phyloP scores from a whole-genome alignment of 1,140 invertebrate species.

The Drosophila neocordata region DNA sequence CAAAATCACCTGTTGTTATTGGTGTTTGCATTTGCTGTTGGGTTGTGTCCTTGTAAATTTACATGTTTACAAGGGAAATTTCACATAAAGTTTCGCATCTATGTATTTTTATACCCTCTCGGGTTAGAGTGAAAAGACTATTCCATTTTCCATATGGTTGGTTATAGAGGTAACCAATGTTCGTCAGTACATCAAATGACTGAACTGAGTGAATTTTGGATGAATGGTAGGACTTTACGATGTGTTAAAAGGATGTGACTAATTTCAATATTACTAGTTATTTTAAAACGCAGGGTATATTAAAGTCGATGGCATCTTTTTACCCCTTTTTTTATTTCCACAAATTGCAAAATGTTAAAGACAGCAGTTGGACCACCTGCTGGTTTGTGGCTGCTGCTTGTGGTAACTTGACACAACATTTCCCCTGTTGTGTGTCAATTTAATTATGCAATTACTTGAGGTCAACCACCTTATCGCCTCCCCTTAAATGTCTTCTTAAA shows the following conservation, averaged over 20 bases:
- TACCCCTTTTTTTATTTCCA: not conserved
- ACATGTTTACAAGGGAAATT: constrained; percentile 64
- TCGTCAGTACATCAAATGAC: no score
- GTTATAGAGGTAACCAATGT: no score
- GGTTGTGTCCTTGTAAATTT: constrained; percentile 53
- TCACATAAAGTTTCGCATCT: constrained; percentile 44
- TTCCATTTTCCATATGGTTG: not conserved
- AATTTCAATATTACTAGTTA: not conserved
- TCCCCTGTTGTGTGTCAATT: constrained; percentile 52
- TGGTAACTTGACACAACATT: constrained; percentile 5
- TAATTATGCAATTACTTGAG: constrained; percentile 73
- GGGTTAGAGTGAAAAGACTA: not conserved
- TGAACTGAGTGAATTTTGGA: no score
- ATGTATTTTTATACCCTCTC: not conserved
- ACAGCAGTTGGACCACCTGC: constrained; percentile 8
- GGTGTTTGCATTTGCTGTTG: constrained; percentile 13
- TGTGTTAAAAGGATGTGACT: no score
- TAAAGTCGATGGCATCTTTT: not conserved
- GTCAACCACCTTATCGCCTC: constrained; percentile 28
- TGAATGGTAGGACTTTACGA: no score
- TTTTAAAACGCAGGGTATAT: not conserved
- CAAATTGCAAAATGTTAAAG: constrained; percentile 32
- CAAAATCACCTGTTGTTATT: constrained; percentile 56
- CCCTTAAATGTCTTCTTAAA: constrained; percentile 10
- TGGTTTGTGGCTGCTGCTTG: constrained; percentile 8